Evolutionary conservation across 2,888 invertebrate species (phyloP), one percentile per base, ranked within the genome.

Genomic region (Pristionchus mayeri): DNA sequence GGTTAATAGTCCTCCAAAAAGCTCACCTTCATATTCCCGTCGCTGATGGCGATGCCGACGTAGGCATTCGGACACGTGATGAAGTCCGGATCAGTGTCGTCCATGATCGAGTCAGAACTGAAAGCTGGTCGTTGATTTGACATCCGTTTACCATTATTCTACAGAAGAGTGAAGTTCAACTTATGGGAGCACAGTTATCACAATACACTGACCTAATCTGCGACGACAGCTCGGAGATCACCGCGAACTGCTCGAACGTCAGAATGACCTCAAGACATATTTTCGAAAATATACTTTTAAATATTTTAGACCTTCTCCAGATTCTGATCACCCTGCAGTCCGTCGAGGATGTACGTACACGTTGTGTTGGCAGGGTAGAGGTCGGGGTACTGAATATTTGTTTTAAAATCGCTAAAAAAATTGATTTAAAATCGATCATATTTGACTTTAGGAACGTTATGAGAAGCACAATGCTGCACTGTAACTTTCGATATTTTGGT

Each of bases 321-420:
- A 78, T 92, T 92, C 85, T 92, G 92, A 37, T 92, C 92, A 57
- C 98, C 98, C 94, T 98, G 97, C 95, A 98, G 96, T 92, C 98
- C 98, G 94, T 98, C 93, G 40, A 93, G 86, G 24, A 93, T 91
- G 90, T 94, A 94, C 18, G 92, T 91, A 88, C 94, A 94, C 3
- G 93, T 93, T 21, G 93, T 93, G 87, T 94, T 93, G 34, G 91
- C 86, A 3, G 94, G 94, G 87, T 94, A 94, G 37, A 91, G 88
- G 50, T 89, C 85, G 7, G 94, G 94, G 86, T 93, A 94, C 87
- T 92, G 85, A 24, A 88, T n/a, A 30, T 44, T 44, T 27, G 24
- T 50, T 75, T 9, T 34, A 7, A 71, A 30, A 71, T 30, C 9
- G 30, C 30, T 21, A 6, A 44, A 44, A 44, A n/a, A n/a, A n/a